Base-by-base conservation (phyloP, 2,113 vertebrate genomes). In the Petrocephalus zakoni region DNA sequence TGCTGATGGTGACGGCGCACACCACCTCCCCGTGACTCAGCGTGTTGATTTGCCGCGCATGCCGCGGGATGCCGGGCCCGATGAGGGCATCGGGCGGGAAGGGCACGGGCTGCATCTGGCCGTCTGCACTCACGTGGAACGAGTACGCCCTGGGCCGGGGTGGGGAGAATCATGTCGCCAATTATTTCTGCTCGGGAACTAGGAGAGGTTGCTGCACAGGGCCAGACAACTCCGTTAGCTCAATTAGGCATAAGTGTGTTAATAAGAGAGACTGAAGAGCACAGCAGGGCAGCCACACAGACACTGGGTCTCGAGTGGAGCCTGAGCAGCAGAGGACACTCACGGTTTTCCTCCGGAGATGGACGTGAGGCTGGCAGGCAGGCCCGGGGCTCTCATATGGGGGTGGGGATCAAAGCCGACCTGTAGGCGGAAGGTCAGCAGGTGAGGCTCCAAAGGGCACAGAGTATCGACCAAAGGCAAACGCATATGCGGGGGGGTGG, bases 71-170 rank as follows among this genome's bases (percentile, higher is more conserved):
- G 92, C 97, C 97, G 0, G 97, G 97, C 9, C 98, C 98, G 0
- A 98, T 97, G 90, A 99, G 96, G 0, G 98, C 98, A 0, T 99
- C 98, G 6, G 97, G 98, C 58, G 98, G 98, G 78, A 99, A 99
- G 22, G 98, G 98, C 89, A 99, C 98, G 0, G 98, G 98, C 93
- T 99, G 98, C 97, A 99, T 99, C 96, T 99, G 98, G 85, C 98
- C 98, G 0, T 99, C 98, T 0, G 98, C 98, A 0, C 98, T 98
- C 37, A 99, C 97, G 0, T 99, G 98, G 91, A 99, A 99, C 2
- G 98, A 99, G 94, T 99, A 99, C 0, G 98, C 98, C 61, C 98
- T 99, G 93, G 17, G 51, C 37, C 11, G 19, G 37, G 90, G 1
- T 34, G 5, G 17, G 68, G 25, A 37, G 49, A 68, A 22, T 4